Evolutionary conservation across 2,113 vertebrate genomes (phyloP).

Genomic region (Spilogale gracilis): DNA sequence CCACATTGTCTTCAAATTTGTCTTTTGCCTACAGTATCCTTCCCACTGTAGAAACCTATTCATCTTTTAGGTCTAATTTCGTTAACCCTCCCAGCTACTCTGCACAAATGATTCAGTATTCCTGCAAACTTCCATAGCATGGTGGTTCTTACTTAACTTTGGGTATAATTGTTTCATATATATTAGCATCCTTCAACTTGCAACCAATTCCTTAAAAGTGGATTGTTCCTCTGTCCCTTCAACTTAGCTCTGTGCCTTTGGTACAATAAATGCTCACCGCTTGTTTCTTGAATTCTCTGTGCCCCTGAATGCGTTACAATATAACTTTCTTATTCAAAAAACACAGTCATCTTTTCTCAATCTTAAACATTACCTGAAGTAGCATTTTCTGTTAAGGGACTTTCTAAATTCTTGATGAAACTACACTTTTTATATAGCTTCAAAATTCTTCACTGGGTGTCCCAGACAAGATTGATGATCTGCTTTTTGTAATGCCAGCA

Average conservation of each 20-base stretch:
- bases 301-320: neutral
- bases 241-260: neutral
- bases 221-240: neutral
- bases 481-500: slow-evolving; percentile 45
- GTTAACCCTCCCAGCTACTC: neutral
- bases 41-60: neutral
- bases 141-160: neutral
- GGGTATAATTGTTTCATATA: neutral
- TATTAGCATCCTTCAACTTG: neutral
- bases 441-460: neutral
- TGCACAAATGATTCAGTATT: neutral
- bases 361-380: neutral
- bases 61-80: neutral
- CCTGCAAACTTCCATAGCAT: neutral
- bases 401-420: slow-evolving; percentile 61
- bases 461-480: neutral
- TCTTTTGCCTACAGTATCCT: neutral
- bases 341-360: neutral
- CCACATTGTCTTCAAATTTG: neutral
- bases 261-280: neutral
- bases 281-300: neutral
- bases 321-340: slow-evolving; percentile 22
- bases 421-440: neutral
- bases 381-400: slow-evolving; percentile 34
- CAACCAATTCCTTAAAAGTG: neutral